Percentiles rank a stretch among this genome's conserved stretches.
phyloP scores from a whole-genome alignment of 2,113 vertebrate genomes.

The Labeo catla region DNA sequence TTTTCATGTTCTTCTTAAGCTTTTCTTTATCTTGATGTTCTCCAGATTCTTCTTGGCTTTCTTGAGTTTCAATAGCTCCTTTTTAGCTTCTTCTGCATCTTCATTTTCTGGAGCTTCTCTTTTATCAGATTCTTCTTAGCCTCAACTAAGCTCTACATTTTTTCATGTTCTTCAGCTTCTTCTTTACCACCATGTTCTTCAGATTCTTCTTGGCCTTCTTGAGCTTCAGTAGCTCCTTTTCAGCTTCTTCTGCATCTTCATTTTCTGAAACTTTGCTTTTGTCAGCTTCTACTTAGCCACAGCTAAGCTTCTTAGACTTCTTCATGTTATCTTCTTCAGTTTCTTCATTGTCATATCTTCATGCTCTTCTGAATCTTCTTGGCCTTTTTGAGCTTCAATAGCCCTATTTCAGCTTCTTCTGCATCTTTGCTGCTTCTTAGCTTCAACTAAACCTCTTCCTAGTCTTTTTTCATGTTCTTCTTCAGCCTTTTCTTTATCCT shows the following conservation, averaged over 20 bases:
- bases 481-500: too few species aligned
- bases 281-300: not conserved
- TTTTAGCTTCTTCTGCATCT: not conserved
- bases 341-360: not conserved
- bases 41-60: constrained; percentile 39
- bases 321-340: not conserved
- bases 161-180: too few species aligned
- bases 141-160: not conserved
- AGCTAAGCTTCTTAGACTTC: not conserved
- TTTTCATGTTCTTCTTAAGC: not conserved
- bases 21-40: not conserved
- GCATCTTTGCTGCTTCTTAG: too few species aligned
- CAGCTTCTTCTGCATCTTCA: too few species aligned
- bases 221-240: too few species aligned
- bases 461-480: too few species aligned
- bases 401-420: too few species aligned
- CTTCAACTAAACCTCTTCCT: too few species aligned
- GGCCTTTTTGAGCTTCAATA: not conserved
- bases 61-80: too few species aligned
- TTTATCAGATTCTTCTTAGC: not conserved
- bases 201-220: too few species aligned
- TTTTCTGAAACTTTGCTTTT: too few species aligned
- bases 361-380: constrained; percentile 35
- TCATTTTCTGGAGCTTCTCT: not conserved
- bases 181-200: too few species aligned